Percentiles rank a stretch among this genome's conserved stretches.
Conservation (phyloP, 2,888 invertebrate genomes). For the Monochamus alternatus region DNA sequence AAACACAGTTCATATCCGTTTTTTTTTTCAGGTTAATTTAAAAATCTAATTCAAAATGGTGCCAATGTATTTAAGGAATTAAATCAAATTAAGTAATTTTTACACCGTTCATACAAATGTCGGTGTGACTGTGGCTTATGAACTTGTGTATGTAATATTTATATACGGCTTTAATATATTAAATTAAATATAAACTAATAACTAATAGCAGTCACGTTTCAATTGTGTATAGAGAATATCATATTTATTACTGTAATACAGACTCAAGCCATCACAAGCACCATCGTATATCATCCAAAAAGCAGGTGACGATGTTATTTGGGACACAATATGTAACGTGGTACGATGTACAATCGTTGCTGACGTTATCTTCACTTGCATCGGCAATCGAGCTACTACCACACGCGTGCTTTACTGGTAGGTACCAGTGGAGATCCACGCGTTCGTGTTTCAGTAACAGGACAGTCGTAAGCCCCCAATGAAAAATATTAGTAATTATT, state of each 20-base stretch:
- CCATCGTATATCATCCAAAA: background rate
- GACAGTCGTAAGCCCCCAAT: slow-evolving; percentile 4
- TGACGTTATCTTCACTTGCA: slow-evolving; percentile 45
- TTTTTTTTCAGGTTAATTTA: too few relatives aligned
- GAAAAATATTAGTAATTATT: slow-evolving; percentile 29
- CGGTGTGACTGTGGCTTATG: too few relatives aligned
- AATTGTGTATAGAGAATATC: background rate
- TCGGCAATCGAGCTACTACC: slow-evolving; percentile 47
- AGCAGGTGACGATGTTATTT: slow-evolving; percentile 18
- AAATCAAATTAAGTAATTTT: too few relatives aligned
- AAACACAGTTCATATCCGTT: too few relatives aligned
- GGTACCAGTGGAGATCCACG: too few relatives aligned
- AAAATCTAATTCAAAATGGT: too few relatives aligned
- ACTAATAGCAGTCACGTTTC: too few relatives aligned
- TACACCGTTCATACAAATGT: too few relatives aligned
- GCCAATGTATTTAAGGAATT: too few relatives aligned
- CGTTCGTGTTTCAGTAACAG: slow-evolving; percentile 40
- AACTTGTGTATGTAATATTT: too few relatives aligned
- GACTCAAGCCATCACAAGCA: background rate
- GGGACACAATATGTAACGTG: slow-evolving; percentile 17
- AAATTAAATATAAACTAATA: too few relatives aligned
- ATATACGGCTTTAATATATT: too few relatives aligned
- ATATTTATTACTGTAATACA: background rate
- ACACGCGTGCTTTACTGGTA: slow-evolving; percentile 47
- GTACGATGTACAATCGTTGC: slow-evolving; percentile 34